Percentiles rank a stretch among this genome's conserved stretches.
phyloP scores from a whole-genome alignment of 2,888 invertebrate species.

The Osedax frankpressi region DNA sequence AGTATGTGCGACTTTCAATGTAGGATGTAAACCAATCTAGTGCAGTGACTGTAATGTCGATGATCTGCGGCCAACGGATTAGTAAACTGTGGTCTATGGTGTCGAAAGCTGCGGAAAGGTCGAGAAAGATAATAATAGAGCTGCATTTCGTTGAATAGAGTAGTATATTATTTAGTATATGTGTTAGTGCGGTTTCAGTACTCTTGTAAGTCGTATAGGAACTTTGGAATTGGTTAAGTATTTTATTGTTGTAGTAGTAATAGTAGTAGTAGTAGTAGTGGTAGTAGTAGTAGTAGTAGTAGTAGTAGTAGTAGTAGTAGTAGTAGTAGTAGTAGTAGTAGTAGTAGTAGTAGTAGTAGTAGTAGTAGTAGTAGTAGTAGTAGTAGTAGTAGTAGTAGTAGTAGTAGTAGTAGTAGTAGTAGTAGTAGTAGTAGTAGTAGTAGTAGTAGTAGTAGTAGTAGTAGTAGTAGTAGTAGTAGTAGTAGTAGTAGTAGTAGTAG shows the following conservation, averaged over 20 bases:
- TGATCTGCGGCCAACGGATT: no score
- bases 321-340: slow-evolving; percentile 19
- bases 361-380: slow-evolving; percentile 13
- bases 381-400: slow-evolving; percentile 14
- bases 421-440: slow-evolving; percentile 14
- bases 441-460: slow-evolving; percentile 18
- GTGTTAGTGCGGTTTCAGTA: no score
- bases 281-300: slow-evolving; percentile 17
- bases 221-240: no score
- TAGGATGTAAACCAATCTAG: no score
- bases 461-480: slow-evolving; percentile 24
- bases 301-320: slow-evolving; percentile 19
- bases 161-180: no score
- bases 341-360: slow-evolving; percentile 20
- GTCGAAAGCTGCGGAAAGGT: no score
- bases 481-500: slow-evolving; percentile 21
- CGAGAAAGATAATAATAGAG: no score
- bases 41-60: no score
- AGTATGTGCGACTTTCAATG: no score
- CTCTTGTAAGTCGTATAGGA: no score
- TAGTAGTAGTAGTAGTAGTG: slow-evolving; percentile 20
- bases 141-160: no score
- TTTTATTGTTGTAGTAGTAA: slow-evolving; percentile 18
- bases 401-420: slow-evolving; percentile 6
- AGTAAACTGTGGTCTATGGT: no score